A percentile compares a stretch with the other conserved stretches of the same genome.
Evolutionary conservation across 64 coral and sea anemone species (phyloP).

Genomic region (Orbicella faveolata): DNA sequence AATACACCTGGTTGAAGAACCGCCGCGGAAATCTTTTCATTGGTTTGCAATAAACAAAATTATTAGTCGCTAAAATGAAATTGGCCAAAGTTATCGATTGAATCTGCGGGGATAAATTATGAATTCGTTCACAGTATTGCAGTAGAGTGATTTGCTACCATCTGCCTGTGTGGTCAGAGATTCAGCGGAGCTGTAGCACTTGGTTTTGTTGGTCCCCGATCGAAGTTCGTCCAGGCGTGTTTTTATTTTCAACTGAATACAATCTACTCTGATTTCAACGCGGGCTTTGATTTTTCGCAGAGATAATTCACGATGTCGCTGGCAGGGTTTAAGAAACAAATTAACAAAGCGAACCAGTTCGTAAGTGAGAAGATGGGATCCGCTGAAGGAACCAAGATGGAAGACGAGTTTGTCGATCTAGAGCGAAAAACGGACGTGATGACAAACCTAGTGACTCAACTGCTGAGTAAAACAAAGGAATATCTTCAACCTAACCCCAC

Average conservation of each 20-base stretch:
- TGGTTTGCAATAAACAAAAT: slow-evolving; percentile 48
- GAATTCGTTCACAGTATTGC: slow-evolving; percentile 67
- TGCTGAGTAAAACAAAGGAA: slow-evolving; percentile 84
- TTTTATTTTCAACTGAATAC: slow-evolving; percentile 12
- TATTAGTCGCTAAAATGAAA: slow-evolving; percentile 59
- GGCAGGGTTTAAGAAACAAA: slow-evolving; percentile 91
- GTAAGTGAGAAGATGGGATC: slow-evolving; percentile 94
- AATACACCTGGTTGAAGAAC: slow-evolving; percentile 11
- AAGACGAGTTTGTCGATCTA: slow-evolving; percentile 82
- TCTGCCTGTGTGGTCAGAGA: neutral
- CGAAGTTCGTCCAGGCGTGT: neutral
- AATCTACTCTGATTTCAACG: neutral
- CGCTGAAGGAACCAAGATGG: slow-evolving; percentile 90
- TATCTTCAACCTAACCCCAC: slow-evolving; percentile 86
- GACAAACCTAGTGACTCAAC: slow-evolving; percentile 71
- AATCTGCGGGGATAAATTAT: slow-evolving; percentile 27
- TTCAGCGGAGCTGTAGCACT: neutral
- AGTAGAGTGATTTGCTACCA: slow-evolving; percentile 50
- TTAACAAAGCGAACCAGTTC: slow-evolving; percentile 95
- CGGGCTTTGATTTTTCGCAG: neutral
- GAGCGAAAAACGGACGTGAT: slow-evolving; percentile 89
- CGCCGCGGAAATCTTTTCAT: slow-evolving; percentile 29
- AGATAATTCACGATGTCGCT: slow-evolving; percentile 50
- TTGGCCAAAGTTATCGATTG: slow-evolving; percentile 53
- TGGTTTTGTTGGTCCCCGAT: neutral